Conservation (phyloP, 2,797 vertebrate genomes). For the Sebastes minor region DNA sequence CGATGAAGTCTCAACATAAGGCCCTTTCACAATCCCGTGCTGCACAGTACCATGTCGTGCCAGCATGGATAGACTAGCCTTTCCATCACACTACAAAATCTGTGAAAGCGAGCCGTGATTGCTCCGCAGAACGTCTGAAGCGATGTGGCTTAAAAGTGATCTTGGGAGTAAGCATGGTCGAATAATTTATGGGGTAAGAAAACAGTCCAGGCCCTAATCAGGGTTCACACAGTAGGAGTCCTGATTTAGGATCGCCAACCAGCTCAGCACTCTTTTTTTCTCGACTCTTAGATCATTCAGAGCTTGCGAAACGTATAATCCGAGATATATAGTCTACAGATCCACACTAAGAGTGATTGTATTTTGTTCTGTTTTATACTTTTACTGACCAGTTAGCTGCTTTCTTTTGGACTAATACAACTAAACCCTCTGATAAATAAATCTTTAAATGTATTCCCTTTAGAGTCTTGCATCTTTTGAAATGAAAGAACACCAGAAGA, state of each 20-base stretch:
- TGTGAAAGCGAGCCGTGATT: conserved; percentile 11
- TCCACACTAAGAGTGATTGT: background rate
- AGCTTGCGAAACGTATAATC: conserved; percentile 24
- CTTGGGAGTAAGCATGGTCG: conserved; percentile 16
- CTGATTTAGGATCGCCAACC: conserved; percentile 59
- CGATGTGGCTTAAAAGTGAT: conserved; percentile 43
- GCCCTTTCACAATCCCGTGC: conserved; percentile 27
- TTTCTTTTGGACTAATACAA: background rate
- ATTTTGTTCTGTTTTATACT: background rate
- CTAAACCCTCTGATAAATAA: background rate
- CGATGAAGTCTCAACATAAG: conserved; percentile 44
- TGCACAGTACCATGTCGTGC: conserved; percentile 31
- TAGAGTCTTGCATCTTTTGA: conserved; percentile 22
- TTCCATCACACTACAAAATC: conserved; percentile 57
- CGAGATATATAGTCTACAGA: conserved; percentile 18
- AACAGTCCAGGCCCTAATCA: conserved; percentile 61
- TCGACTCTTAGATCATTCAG: conserved; percentile 13
- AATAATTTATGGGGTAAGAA: conserved; percentile 63
- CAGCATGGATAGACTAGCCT: conserved; percentile 38
- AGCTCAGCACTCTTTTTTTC: conserved; percentile 49
- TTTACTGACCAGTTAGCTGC: conserved; percentile 1
- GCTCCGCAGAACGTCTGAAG: conserved; percentile 31
- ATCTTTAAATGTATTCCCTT: background rate
- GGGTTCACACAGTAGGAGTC: conserved; percentile 53
- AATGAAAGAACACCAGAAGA: conserved; percentile 37